A percentile compares a stretch with the other conserved stretches of the same genome.
Conservation (phyloP, 2,797 vertebrate species). For the Knipowitschia caucasica region DNA sequence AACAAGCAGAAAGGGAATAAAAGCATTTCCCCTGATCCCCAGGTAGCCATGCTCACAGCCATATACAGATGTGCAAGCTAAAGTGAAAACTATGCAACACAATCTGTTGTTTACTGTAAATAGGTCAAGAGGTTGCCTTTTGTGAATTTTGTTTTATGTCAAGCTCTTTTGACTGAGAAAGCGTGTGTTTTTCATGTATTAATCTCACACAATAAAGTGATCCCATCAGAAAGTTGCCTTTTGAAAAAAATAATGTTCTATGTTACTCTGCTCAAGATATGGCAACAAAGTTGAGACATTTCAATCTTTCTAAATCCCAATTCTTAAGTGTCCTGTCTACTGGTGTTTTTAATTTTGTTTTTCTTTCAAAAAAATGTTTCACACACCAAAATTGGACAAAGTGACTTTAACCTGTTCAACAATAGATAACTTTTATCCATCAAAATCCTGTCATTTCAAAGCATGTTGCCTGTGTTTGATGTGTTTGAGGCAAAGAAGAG, state of each 20-base stretch:
- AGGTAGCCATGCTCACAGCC: slow-evolving; percentile 8
- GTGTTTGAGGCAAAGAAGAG: slow-evolving; percentile 2
- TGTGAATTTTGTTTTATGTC: not conserved
- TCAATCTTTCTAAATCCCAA: not conserved
- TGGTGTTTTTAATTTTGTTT: not conserved
- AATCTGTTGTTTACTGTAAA: slow-evolving; percentile 26
- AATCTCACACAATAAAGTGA: not conserved
- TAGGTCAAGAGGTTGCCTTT: slow-evolving; percentile 15
- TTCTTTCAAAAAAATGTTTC: not conserved
- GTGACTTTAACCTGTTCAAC: not conserved
- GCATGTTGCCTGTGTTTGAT: slow-evolving; percentile 2
- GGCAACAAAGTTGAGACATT: not conserved
- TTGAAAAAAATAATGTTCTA: not conserved
- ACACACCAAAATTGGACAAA: not conserved
- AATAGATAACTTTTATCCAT: not conserved
- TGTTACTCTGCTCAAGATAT: not conserved
- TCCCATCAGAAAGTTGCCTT: not conserved
- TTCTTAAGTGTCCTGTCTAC: too few species aligned
- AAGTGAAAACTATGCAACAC: slow-evolving; percentile 18
- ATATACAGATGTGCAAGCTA: slow-evolving; percentile 45
- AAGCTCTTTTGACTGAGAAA: not conserved
- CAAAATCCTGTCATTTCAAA: slow-evolving; percentile 7
- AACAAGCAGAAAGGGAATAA: slow-evolving; percentile 44
- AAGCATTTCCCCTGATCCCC: slow-evolving; percentile 34
- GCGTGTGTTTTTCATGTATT: not conserved